Base-by-base conservation (phyloP, 2,888 invertebrate genomes). In the Yponomeuta plumbellus region DNA sequence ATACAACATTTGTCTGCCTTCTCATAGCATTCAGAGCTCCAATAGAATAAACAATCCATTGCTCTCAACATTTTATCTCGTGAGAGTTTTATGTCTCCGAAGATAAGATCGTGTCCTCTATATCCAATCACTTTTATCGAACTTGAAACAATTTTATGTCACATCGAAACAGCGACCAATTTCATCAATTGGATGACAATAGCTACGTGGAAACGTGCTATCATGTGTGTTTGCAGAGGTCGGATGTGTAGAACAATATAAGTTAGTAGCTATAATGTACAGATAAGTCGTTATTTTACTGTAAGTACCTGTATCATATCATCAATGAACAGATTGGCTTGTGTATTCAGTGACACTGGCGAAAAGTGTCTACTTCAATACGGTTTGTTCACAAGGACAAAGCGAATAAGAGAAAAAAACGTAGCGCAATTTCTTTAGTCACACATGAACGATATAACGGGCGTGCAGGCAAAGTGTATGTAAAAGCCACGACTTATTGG, bases 91-190 rank as follows among this genome's bases (percentile, higher is more conserved):
- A 52, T 52, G 13, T 52, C 44, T 17, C 5, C 44, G 44, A 52
- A 52, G 13, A 52, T 52, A 52, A 52, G 44, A 52, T 17, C 44
- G 17, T 13, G 44, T 52, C 17, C 44, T 52, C 44, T 52, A 52
- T 52, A 52, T 52, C 44, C 44, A 52, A 52, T 52, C 44, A 52
- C 44, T 52, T 52, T 52, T 52, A 52, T 52, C 44, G 44, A 52
- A 52, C 44, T 52, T 52, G 44, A 52, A 52, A 52, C 44, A 52
- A 52, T 52, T 52, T 52, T 52, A 52, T 52, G 44, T 52, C 44
- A 52, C 44, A 52, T 13, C 44, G 44, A 52, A 52, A 52, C 44
- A 17, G 44, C 44, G 44, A 17, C 44, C 44, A 52, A 52, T 52
- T 52, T 52, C 44, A 52, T 52, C 44, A 52, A 52, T 52, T 17